These are phyloP conservation scores for Epizoanthus rinbou DNA, from an alignment of 92 coral and sea anemone species.

Conservation along the genomic window DNA sequence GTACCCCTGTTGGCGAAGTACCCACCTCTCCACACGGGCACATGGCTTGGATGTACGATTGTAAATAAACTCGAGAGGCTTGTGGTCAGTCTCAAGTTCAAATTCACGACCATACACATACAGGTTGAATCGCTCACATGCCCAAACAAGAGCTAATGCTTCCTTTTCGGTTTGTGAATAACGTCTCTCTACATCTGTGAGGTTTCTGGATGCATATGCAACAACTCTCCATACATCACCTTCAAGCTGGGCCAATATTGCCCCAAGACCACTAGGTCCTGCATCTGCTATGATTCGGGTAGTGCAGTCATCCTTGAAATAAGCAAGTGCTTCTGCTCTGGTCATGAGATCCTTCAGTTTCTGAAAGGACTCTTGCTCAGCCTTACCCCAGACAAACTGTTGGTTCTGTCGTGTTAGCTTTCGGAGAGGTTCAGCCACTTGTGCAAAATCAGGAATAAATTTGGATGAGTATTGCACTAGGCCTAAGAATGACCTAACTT, in stretches of 20 bases:
- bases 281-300: slow-evolving; percentile 1
- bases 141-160: slow-evolving; percentile 58
- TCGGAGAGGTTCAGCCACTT: slow-evolving; percentile 53
- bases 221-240: slow-evolving; percentile 18
- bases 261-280: slow-evolving; percentile 46
- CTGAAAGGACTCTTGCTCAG: slow-evolving; percentile 49
- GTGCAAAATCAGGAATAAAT: slow-evolving; percentile 58
- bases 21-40: slow-evolving; percentile 43
- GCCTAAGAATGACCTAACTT: slow-evolving; percentile 54
- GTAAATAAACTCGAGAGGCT: slow-evolving; percentile 50
- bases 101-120: slow-evolving; percentile 62
- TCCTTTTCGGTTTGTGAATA: slow-evolving; percentile 59
- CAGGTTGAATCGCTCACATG: slow-evolving; percentile 52
- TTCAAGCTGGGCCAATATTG: slow-evolving; percentile 39
- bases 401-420: slow-evolving; percentile 53
- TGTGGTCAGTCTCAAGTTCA: slow-evolving; percentile 60
- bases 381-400: slow-evolving; percentile 48
- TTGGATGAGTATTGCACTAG: slow-evolving; percentile 56
- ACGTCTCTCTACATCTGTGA: slow-evolving; percentile 53
- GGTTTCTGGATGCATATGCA: slow-evolving; percentile 56
- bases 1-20: slow-evolving; percentile 41
- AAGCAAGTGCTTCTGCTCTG: slow-evolving; percentile 53
- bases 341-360: slow-evolving; percentile 41
- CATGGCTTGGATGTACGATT: slow-evolving; percentile 44
- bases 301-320: slow-evolving; percentile 52